Base-by-base conservation (phyloP, 2,888 invertebrate species). In the Tubulanus polymorphus region DNA sequence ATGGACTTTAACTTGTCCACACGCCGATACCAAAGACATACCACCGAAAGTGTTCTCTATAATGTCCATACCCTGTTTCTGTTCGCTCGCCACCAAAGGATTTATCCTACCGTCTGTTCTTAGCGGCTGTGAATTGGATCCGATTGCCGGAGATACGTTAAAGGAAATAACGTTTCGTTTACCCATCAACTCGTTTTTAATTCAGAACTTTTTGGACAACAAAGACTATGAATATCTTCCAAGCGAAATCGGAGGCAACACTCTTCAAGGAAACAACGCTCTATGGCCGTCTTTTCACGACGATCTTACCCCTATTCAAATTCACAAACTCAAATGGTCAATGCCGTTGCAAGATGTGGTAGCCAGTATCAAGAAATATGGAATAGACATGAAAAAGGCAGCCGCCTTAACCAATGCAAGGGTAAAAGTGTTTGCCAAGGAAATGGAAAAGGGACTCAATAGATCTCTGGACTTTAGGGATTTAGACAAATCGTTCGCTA, bases 121-220 rank as follows among this genome's bases (percentile, higher is more conserved):
- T 8, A 41, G 41, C 41, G 41, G 41, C 15, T 41, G 41, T 41
- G 41, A 41, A 8, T 8, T 41, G 41, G 41, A 41, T 41, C 41
- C 41, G 15, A 8, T 41, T 8, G 41, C 5, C 5, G 41, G 41
- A n/a, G 35, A 32, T 10, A 41, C 6, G 6, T 8, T 41, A 3
- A 41, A 18, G 20, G 41, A 8, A 23, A 8, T 41, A 3, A 5
- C 18, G 23, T 41, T 41, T 41, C 5, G 41, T 8, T 20, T 41
- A 23, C 41, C 41, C 20, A 41, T 41, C 41, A 41, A 41, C 15
- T 5, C 41, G 41, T 41, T 41, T 41, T 8, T 41, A 5, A 15
- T 41, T 5, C 41, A 41, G 5, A 41, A 41, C 15, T 41, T 41
- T 15, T 18, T 41, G 6, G 15, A 41, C 15, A 41, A 5, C 41